Evolutionary conservation across 2,888 invertebrate genomes (phyloP).

Genomic region (Ochropleura leucogaster): DNA sequence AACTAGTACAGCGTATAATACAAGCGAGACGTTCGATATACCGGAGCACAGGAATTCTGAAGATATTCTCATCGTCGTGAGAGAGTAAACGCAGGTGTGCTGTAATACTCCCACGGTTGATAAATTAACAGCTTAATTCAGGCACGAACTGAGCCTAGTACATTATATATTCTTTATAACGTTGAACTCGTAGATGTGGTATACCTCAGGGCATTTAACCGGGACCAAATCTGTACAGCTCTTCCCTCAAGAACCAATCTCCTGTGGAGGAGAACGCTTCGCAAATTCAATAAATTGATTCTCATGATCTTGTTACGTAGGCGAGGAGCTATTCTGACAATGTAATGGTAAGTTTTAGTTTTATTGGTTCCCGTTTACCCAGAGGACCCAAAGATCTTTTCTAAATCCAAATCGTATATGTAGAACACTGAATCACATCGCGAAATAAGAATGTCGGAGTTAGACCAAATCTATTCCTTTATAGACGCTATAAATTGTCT

Average conservation of each 20-base stretch:
- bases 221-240: neutral
- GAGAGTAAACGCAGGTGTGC: neutral
- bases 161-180: neutral
- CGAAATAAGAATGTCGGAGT: neutral
- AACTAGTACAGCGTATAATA: slow-evolving; percentile 17
- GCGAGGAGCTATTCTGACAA: slow-evolving; percentile 25
- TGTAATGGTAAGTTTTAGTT: slow-evolving; percentile 19
- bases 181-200: neutral
- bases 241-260: neutral
- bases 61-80: neutral
- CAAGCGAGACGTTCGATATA: slow-evolving; percentile 11
- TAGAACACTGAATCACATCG: slow-evolving; percentile 4
- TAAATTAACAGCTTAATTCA: slow-evolving; percentile 16
- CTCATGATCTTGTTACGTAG: slow-evolving; percentile 24
- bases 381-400: neutral
- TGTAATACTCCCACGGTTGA: neutral
- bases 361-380: slow-evolving; percentile 13
- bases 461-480: neutral
- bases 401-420: slow-evolving; percentile 1
- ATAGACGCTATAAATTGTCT: neutral
- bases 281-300: slow-evolving; percentile 17
- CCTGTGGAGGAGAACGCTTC: neutral
- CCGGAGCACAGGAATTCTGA: neutral
- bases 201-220: slow-evolving; percentile 17
- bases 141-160: neutral